Evolutionary conservation across 2,113 vertebrate species (phyloP), one percentile per base, ranked within the genome.

Genomic region (Noctilio leporinus): DNA sequence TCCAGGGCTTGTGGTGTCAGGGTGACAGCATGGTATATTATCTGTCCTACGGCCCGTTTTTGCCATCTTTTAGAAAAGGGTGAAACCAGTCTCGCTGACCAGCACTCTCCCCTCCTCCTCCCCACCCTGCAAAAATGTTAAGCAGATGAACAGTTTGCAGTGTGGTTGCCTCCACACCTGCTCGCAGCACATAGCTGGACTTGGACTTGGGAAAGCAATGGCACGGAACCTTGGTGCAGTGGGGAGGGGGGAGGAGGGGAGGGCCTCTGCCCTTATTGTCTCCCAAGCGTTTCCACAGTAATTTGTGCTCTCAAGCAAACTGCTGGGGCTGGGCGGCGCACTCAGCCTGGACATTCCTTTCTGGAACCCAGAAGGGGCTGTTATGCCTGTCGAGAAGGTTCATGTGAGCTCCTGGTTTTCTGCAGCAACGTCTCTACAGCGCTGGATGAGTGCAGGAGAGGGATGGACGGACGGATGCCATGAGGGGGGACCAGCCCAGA

Each of bases 401-500:
- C 57, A 1, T 0, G 0, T 35, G 59, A 26, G 49, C 17, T 10
- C 40, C 19, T 24, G 10, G 10, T n/a, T 84, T 20, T 73, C 8
- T 64, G 73, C 7, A 4, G 33, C 2, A 8, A 19, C 14, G 30
- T 16, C 14, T 75, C 7, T 6, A 33, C 0, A 0, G 5, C 33
- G 12, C 70, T 43, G 14, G 75, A 7, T 1, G 24, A 69, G 30
- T 17, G 35, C 59, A 11, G 28, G 30, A 35, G 24, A 49, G 7
- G 9, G 20, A 26, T 16, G 53, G 35, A 4, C 6, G 40, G 43
- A 2, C 1, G 11, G n/a, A 10, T 4, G 1, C 38, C 26, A 11
- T 82, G 0, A 7, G 43, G 40, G 20, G n/a, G 53, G 75, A 51
- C 19, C 10, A 51, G 73, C 64, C 64, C 30, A 4, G 19, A 16